Percentiles rank a stretch among this genome's conserved stretches.
Conservation (phyloP, 1,140 invertebrate species). For the Apocrypta bakeri region DNA sequence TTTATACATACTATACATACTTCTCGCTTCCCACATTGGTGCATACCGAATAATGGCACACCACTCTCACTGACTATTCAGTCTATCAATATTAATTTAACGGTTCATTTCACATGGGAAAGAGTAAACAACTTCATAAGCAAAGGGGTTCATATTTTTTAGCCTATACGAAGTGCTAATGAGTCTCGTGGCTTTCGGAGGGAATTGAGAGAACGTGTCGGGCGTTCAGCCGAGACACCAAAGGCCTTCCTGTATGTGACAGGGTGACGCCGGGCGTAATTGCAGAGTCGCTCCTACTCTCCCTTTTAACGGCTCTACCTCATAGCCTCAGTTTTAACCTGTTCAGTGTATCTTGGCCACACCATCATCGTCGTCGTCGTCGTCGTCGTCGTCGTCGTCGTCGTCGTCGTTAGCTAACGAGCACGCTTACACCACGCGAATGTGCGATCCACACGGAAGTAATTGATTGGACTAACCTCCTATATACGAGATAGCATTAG, state of each 20-base stretch:
- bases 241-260: constrained; percentile 15
- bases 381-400: not conserved
- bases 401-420: not conserved
- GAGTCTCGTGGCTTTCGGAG: constrained; percentile 9
- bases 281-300: constrained; percentile 12
- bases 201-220: not conserved
- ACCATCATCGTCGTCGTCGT: not conserved
- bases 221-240: not conserved
- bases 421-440: constrained; percentile 17
- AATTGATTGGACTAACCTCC: constrained; percentile 47
- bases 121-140: not conserved
- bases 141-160: not conserved
- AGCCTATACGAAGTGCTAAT: constrained; percentile 4
- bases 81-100: too few relatives aligned
- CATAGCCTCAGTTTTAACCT: constrained; percentile 12
- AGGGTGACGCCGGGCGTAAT: constrained; percentile 47
- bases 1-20: too few relatives aligned
- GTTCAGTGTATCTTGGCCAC: not conserved
- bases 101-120: too few relatives aligned
- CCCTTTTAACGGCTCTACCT: not conserved
- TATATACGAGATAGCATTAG: constrained; percentile 42
- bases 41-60: too few relatives aligned
- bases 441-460: constrained; percentile 37
- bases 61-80: too few relatives aligned
- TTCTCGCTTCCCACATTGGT: too few relatives aligned